These are phyloP conservation scores for Melanargia galathea DNA, from an alignment of 2,888 invertebrate species.

Conservation along the genomic window DNA sequence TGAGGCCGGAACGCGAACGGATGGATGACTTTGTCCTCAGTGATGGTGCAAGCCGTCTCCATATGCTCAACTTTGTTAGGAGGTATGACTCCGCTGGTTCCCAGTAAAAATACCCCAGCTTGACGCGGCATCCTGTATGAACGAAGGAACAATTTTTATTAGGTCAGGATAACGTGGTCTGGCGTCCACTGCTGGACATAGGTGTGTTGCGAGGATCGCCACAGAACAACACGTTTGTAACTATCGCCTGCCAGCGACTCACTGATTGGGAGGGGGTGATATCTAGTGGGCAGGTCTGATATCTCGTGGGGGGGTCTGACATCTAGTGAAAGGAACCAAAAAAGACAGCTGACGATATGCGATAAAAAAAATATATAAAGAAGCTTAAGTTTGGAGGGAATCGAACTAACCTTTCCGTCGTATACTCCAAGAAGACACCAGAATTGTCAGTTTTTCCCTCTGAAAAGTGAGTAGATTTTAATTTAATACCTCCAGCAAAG, in stretches of 20 bases:
- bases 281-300: too few species aligned
- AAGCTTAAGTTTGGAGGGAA: not conserved
- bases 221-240: too few species aligned
- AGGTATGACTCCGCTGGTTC: conserved; percentile 91
- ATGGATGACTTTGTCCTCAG: conserved; percentile 91
- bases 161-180: conserved; percentile 36
- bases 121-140: conserved; percentile 88
- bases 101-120: conserved; percentile 95
- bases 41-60: conserved; percentile 94
- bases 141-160: not conserved
- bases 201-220: too few species aligned
- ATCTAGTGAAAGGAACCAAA: too few species aligned
- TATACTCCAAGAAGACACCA: conserved; percentile 91
- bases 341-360: too few species aligned
- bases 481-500: not conserved
- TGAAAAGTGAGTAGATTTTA: conserved; percentile 59
- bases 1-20: conserved; percentile 98
- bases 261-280: too few species aligned
- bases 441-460: conserved; percentile 92
- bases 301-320: too few species aligned
- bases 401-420: conserved; percentile 82
- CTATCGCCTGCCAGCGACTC: too few species aligned
- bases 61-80: conserved; percentile 88
- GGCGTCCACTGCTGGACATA: too few species aligned
- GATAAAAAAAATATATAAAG: too few species aligned